These are phyloP conservation scores for Drosophila kambysellisi DNA, from an alignment of 2,888 invertebrate genomes.

Conservation along the genomic window DNA sequence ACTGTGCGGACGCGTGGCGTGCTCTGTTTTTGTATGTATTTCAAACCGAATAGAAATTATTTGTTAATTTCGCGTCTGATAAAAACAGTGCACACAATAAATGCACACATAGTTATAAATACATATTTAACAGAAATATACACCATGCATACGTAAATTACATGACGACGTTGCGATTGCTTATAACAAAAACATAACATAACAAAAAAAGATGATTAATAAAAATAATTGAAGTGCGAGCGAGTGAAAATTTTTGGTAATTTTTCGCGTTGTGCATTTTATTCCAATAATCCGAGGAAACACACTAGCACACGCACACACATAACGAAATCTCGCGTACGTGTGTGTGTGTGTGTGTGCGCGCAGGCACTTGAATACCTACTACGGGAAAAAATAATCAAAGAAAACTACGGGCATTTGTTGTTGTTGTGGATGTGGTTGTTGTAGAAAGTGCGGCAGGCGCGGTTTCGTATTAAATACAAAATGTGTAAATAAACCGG, in stretches of 20 bases:
- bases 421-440: conserved; percentile 31
- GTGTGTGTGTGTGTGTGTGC: conserved; percentile 32
- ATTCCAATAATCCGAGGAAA: conserved; percentile 26
- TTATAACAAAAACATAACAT: conserved; percentile 20
- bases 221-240: conserved; percentile 40
- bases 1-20: conserved; percentile 62
- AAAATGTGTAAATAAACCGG: conserved; percentile 75
- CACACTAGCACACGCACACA: conserved; percentile 20
- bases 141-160: conserved; percentile 14
- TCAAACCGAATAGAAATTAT: conserved; percentile 40
- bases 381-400: conserved; percentile 37
- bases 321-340: conserved; percentile 20
- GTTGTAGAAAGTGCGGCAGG: conserved; percentile 70
- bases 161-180: conserved; percentile 32
- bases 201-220: conserved; percentile 3
- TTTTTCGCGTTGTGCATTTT: conserved; percentile 50
- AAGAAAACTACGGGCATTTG: conserved; percentile 36
- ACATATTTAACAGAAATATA: conserved; percentile 11
- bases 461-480: conserved; percentile 55
- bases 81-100: conserved; percentile 8
- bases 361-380: conserved; percentile 63
- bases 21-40: conserved; percentile 62
- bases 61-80: conserved; percentile 30
- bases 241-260: conserved; percentile 28
- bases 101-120: not conserved